phyloP scores from a whole-genome alignment of 2,113 vertebrate species.

The Esox niger region DNA sequence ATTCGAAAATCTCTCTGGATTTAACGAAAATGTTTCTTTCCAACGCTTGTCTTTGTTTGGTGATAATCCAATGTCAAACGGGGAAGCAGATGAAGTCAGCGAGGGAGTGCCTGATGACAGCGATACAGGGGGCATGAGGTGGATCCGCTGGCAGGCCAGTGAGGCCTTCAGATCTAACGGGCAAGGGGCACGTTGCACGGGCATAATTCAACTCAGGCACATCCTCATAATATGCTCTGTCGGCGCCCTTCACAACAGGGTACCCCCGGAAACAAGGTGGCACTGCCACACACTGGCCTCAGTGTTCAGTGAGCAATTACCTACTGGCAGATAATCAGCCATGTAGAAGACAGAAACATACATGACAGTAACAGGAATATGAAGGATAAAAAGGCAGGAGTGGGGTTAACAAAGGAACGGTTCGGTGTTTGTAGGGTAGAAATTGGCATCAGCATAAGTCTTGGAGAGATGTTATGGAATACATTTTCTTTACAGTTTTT shows the following conservation, averaged over 20 bases:
- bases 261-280: constrained; percentile 57
- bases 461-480: no score
- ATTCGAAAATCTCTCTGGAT: not conserved
- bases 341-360: constrained; percentile 49
- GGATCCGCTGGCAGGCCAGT: constrained; percentile 48
- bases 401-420: no score
- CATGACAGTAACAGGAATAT: no score
- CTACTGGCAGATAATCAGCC: constrained; percentile 52
- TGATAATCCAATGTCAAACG: not conserved
- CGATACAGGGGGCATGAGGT: constrained; percentile 44
- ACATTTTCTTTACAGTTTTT: no score
- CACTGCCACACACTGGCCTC: constrained; percentile 37
- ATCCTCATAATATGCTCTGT: constrained; percentile 57
- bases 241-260: constrained; percentile 68
- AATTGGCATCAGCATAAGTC: no score
- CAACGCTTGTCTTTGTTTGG: not conserved
- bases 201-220: constrained; percentile 65
- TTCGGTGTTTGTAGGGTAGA: no score
- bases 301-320: constrained; percentile 63
- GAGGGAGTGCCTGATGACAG: constrained; percentile 54
- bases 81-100: constrained; percentile 41
- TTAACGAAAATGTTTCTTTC: not conserved
- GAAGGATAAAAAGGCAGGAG: no score
- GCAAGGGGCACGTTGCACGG: constrained; percentile 17
- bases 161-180: constrained; percentile 47